Evolutionary conservation across 1,140 invertebrate species (phyloP).

Genomic region (Sarcophaga bullata): DNA sequence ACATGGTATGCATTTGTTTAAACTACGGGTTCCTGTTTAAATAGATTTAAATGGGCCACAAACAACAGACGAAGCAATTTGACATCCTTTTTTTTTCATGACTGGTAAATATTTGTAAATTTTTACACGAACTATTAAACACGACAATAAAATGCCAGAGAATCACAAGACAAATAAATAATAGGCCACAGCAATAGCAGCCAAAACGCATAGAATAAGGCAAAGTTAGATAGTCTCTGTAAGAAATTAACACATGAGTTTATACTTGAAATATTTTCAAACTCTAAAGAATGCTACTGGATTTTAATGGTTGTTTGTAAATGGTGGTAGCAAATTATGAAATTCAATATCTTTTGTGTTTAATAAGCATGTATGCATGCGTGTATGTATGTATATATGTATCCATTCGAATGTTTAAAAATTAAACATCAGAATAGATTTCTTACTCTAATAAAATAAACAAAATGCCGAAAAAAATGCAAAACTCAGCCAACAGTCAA

Average conservation of each 20-base stretch:
- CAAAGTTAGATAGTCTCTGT: too few species aligned
- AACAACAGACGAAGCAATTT: too few species aligned
- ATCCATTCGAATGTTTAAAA: neutral
- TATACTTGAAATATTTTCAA: too few species aligned
- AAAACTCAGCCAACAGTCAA: neutral
- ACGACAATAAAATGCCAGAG: slow-evolving; percentile 2
- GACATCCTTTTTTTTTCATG: neutral
- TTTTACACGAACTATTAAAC: slow-evolving; percentile 37
- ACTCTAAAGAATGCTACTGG: too few species aligned
- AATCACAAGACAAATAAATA: slow-evolving; percentile 3
- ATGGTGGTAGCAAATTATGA: slow-evolving; percentile 4
- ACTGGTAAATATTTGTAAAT: slow-evolving; percentile 39
- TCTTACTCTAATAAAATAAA: too few species aligned
- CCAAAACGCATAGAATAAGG: neutral
- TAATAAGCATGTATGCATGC: neutral
- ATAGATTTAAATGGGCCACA: neutral
- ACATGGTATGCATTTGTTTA: neutral
- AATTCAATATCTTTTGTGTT: neutral
- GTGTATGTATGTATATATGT: neutral
- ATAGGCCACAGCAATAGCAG: neutral
- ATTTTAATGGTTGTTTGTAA: neutral
- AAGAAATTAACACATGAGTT: too few species aligned
- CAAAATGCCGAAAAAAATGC: neutral
- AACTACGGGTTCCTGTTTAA: neutral
- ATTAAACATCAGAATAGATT: neutral